These are phyloP conservation scores for Zophobas morio DNA, from an alignment of 1,140 invertebrate genomes.

Conservation along the genomic window DNA sequence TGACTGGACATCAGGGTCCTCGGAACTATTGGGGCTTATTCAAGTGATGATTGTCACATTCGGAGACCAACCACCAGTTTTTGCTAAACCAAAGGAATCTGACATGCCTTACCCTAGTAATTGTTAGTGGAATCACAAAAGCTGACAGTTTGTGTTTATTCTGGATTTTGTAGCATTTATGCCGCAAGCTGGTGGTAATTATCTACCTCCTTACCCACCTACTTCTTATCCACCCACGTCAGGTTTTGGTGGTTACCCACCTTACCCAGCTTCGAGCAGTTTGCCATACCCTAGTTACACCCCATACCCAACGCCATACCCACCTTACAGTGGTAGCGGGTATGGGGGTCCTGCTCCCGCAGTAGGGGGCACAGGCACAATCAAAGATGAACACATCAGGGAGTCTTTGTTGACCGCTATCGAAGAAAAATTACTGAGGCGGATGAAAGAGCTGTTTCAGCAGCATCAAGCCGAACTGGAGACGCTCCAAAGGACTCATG, in stretches of 20 bases:
- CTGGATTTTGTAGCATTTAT: slow-evolving; percentile 71
- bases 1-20: slow-evolving; percentile 90
- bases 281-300: slow-evolving; percentile 59
- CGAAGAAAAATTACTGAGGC: slow-evolving; percentile 91
- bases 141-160: slow-evolving; percentile 2
- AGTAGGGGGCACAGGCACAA: slow-evolving; percentile 78
- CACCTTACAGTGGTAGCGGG: slow-evolving; percentile 50
- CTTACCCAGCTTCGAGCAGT: slow-evolving; percentile 57
- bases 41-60: slow-evolving; percentile 95
- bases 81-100: slow-evolving; percentile 77
- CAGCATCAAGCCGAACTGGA: slow-evolving; percentile 94
- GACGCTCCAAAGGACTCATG: slow-evolving; percentile 88
- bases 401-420: slow-evolving; percentile 94
- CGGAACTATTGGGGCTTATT: slow-evolving; percentile 89
- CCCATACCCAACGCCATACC: slow-evolving; percentile 65
- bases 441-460: slow-evolving; percentile 90
- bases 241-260: slow-evolving; percentile 59
- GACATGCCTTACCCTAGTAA: slow-evolving; percentile 76
- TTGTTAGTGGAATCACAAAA: slow-evolving; percentile 63
- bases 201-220: slow-evolving; percentile 63
- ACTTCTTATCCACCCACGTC: slow-evolving; percentile 57
- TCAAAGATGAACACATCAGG: slow-evolving; percentile 95
- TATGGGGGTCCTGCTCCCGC: slow-evolving; percentile 53
- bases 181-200: slow-evolving; percentile 72
- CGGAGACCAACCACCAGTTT: slow-evolving; percentile 96